These are phyloP conservation scores for Uria lomvia DNA, from an alignment of 2,113 vertebrate genomes.

Conservation along the genomic window DNA sequence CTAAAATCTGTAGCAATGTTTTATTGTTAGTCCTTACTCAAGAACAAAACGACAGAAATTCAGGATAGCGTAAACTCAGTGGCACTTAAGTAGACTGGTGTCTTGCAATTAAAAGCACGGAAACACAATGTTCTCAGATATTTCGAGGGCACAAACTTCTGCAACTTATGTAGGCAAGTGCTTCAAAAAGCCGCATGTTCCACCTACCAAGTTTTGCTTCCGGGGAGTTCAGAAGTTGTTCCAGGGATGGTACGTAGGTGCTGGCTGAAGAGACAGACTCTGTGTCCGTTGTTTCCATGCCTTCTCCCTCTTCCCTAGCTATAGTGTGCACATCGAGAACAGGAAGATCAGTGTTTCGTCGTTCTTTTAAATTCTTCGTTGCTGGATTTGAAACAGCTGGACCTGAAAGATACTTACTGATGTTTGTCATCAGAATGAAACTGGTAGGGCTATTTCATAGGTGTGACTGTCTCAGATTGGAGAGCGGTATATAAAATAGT, in stretches of 20 bases:
- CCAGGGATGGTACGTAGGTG: conserved; percentile 81
- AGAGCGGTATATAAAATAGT: not conserved
- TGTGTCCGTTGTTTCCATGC: conserved; percentile 91
- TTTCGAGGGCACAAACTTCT: not conserved
- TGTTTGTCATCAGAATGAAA: not conserved
- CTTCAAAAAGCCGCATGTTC: not conserved
- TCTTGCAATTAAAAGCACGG: not conserved
- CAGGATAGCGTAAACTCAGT: not conserved
- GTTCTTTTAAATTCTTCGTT: conserved; percentile 77
- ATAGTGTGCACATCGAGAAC: conserved; percentile 82
- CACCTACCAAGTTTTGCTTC: conserved; percentile 84
- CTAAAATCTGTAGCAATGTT: not conserved
- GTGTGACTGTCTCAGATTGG: not conserved
- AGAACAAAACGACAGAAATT: not conserved
- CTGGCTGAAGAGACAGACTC: conserved; percentile 81
- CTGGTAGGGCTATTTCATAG: not conserved
- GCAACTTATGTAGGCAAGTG: not conserved
- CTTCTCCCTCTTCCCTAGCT: conserved; percentile 92
- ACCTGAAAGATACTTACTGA: conserved; percentile 58
- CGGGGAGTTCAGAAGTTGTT: conserved; percentile 89
- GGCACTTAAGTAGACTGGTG: not conserved
- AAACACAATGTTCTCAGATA: not conserved
- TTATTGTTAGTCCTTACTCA: not conserved
- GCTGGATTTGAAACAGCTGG: conserved; percentile 71
- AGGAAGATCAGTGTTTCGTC: conserved; percentile 75